phyloP scores from a whole-genome alignment of 2,888 invertebrate species.

The Sarcophaga carnaria region DNA sequence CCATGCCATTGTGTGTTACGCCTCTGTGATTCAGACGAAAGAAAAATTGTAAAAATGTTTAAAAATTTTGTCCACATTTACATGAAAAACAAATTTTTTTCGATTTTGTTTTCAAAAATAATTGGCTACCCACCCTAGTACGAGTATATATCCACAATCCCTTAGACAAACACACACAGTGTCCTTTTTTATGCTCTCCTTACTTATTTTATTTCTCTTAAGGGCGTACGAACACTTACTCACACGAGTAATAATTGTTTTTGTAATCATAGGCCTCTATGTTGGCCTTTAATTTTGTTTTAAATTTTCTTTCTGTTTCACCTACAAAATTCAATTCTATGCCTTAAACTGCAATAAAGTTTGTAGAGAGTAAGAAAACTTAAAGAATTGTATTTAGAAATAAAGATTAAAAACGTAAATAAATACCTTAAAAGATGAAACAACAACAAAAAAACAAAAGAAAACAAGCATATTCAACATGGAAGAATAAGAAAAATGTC shows the following conservation, averaged over 20 bases:
- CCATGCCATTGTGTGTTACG: constrained; percentile 67
- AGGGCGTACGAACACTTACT: not conserved
- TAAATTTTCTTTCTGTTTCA: constrained; percentile 27
- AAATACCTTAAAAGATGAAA: constrained; percentile 1
- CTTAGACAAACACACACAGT: too few relatives aligned
- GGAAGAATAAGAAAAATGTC: constrained; percentile 40
- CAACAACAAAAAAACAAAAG: not conserved
- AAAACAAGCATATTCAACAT: not conserved
- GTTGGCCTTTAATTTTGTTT: constrained; percentile 61
- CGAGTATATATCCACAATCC: too few relatives aligned
- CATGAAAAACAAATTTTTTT: too few relatives aligned
- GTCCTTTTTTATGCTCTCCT: not conserved
- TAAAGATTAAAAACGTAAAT: constrained; percentile 28
- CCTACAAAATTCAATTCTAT: constrained; percentile 50
- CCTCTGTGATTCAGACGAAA: constrained; percentile 57
- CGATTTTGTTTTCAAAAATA: too few relatives aligned
- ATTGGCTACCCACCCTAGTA: too few relatives aligned
- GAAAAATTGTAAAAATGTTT: constrained; percentile 34
- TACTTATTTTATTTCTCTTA: not conserved
- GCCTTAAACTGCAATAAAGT: not conserved
- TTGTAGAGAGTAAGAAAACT: not conserved
- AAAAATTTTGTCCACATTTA: constrained; percentile 2
- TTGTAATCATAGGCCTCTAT: not conserved
- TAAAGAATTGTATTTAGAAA: not conserved
- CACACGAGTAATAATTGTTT: not conserved